Base-by-base conservation (phyloP, 1,140 invertebrate species). In the Aphelinus certus region DNA sequence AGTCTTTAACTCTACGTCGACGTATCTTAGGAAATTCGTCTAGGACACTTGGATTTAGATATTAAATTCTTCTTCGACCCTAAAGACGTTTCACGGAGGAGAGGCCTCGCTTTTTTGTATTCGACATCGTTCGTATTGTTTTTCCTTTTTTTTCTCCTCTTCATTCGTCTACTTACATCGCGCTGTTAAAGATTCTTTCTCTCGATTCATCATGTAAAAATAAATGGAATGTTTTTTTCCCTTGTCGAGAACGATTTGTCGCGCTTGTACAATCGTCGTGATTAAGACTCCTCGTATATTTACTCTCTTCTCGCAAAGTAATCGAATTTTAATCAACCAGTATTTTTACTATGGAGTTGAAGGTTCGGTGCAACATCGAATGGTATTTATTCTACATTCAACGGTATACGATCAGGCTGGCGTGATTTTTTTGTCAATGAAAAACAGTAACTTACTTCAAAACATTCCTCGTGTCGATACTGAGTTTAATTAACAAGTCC, bases 21-120 rank as follows among this genome's bases (percentile, higher is more conserved):
- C 65, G 57, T 70, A 72, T 64, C 67, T 62, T 60, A 53, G 58
- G 60, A 62, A 62, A 62, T 62, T 62, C 49, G 49, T 71, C 69
- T 71, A 71, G 69, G 69, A 71, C 69, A 71, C 60, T 71, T 71
- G 69, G 69, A 71, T 53, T 63, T 71, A 55, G 60, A 71, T 71
- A 62, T 70, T 26, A 26, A 26, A 26, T 70, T 51, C 61, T 43
- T 2, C 6, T 68, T 68, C 9, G 3, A 43, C 9, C 56, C 61
- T 49, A 4, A 53, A 71, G 60, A 63, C 60, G 26, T 71, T 71
- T 63, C 56, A 43, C 51, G 26, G 68, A 70, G 48, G 49, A 45
- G 60, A 62, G 4, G 42, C 9, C 49, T 62, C 49, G 58, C 2
- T 47, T 45, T 62, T n/a, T 6, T 46, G 5, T 53, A 26, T 26